These are phyloP conservation scores for Bos indicus DNA, from an alignment of 2,113 vertebrate species.

Conservation along the genomic window DNA sequence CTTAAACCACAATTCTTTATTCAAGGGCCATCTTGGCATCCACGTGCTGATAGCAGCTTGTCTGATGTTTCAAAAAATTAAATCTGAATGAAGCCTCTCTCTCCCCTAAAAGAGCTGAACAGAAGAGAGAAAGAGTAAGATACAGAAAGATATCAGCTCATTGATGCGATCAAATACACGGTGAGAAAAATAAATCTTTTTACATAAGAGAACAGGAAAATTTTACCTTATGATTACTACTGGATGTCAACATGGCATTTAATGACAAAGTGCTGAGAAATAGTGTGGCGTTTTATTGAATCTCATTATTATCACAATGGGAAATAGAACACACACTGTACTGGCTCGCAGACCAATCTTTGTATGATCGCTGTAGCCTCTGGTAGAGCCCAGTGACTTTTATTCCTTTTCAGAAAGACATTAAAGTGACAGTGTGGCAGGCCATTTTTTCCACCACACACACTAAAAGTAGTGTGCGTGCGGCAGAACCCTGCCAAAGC, in stretches of 20 bases:
- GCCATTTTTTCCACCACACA: constrained; percentile 72
- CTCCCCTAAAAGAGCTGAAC: constrained; percentile 1
- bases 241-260: constrained; percentile 48
- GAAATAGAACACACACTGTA: constrained; percentile 59
- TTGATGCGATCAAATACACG: neutral
- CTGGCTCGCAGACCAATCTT: constrained; percentile 65
- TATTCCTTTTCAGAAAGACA: constrained; percentile 71
- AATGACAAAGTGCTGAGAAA: constrained; percentile 55
- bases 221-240: constrained; percentile 56
- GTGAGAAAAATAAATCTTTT: constrained; percentile 36
- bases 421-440: constrained; percentile 71
- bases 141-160: constrained; percentile 16
- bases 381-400: constrained; percentile 65
- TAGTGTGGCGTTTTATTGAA: constrained; percentile 52
- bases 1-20: constrained; percentile 68
- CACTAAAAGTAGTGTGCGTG: constrained; percentile 74
- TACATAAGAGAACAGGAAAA: constrained; percentile 45
- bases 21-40: constrained; percentile 63
- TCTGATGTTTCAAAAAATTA: constrained; percentile 48
- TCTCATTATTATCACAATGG: constrained; percentile 18
- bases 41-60: constrained; percentile 61
- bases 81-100: constrained; percentile 59
- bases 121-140: constrained; percentile 25
- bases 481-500: constrained; percentile 67
- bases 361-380: constrained; percentile 61